These are phyloP conservation scores for Myocastor coypus DNA, from an alignment of 2,113 vertebrate genomes.

Conservation along the genomic window DNA sequence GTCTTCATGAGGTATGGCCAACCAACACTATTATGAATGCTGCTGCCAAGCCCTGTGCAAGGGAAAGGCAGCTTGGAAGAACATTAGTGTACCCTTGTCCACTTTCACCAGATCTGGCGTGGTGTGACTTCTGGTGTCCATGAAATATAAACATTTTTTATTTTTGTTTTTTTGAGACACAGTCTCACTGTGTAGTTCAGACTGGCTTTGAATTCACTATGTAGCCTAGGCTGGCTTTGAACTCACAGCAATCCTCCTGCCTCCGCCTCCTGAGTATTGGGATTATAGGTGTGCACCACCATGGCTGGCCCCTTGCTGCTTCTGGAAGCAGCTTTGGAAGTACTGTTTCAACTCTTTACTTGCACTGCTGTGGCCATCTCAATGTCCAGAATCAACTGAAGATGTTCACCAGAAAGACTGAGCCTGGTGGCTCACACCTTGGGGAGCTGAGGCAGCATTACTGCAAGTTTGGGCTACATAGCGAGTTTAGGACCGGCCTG, in stretches of 20 bases:
- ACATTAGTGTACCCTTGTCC: not conserved
- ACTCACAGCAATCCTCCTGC: not conserved
- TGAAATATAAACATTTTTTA: not conserved
- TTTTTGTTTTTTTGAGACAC: not conserved
- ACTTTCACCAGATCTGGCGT: not conserved
- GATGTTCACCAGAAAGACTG: not conserved
- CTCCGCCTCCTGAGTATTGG: not conserved
- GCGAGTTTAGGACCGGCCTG: not conserved
- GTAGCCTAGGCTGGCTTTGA: not conserved
- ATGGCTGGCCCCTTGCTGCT: no score
- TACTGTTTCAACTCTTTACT: not conserved
- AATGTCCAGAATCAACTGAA: not conserved
- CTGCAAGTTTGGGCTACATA: no score
- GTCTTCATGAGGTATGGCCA: not conserved
- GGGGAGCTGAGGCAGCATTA: no score
- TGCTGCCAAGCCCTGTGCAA: not conserved
- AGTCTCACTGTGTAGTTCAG: not conserved
- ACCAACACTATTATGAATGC: not conserved
- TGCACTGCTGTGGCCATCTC: not conserved
- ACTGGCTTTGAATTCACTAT: no score
- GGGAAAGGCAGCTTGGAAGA: not conserved
- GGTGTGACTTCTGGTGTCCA: not conserved
- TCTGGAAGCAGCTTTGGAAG: not conserved
- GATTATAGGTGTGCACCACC: not conserved
- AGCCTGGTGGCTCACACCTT: no score